Evolutionary conservation across 2,113 vertebrate genomes (phyloP).

Genomic region (Festucalex cinctus): DNA sequence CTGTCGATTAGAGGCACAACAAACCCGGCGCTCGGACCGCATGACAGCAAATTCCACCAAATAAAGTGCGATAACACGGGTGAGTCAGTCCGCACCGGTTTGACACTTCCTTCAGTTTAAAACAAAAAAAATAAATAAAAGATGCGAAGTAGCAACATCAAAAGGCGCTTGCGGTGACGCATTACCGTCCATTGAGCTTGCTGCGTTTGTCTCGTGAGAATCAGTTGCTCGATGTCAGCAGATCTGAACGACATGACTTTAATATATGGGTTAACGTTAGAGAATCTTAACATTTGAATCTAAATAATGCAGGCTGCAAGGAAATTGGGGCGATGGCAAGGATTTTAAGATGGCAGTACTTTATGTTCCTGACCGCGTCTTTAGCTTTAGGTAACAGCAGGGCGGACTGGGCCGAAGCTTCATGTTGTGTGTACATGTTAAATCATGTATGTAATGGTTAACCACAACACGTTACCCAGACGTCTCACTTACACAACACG

Average conservation of each 20-base stretch:
- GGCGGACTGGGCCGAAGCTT: conserved; percentile 27
- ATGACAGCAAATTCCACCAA: conserved; percentile 14
- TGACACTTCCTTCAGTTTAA: no score
- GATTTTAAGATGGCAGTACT: conserved; percentile 9
- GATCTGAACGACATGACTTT: background rate
- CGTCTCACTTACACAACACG: background rate
- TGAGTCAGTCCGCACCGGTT: conserved; percentile 12
- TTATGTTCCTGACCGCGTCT: conserved; percentile 24
- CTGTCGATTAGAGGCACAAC: conserved; percentile 25
- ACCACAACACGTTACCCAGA: background rate
- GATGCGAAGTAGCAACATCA: no score
- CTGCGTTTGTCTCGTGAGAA: background rate
- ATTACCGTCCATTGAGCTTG: background rate
- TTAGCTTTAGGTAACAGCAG: conserved; percentile 4
- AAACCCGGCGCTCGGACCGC: conserved; percentile 6
- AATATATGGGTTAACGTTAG: background rate
- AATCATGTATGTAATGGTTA: background rate
- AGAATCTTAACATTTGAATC: background rate
- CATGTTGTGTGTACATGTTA: background rate
- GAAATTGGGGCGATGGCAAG: no score
- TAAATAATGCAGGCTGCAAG: background rate
- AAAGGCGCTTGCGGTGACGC: background rate
- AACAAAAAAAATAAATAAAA: background rate
- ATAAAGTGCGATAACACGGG: conserved; percentile 23
- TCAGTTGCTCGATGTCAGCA: background rate